Evolutionary conservation across 23 tunicate species (phyloP).

Genomic region (Trididemnum clinides): DNA sequence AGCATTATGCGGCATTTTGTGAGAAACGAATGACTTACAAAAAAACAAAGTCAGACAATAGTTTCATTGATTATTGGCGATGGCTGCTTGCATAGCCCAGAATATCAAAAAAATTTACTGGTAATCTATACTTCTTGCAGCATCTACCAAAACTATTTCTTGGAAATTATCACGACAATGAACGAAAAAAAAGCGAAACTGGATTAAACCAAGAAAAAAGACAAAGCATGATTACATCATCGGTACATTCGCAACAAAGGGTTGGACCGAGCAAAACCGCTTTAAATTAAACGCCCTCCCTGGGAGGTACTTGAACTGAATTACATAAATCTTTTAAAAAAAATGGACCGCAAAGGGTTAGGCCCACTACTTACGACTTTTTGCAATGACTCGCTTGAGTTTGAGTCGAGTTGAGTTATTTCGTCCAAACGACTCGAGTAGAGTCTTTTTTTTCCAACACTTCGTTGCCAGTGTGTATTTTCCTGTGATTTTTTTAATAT

Average conservation of each 20-base stretch:
- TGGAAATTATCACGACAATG: not conserved
- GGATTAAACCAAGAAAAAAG: not conserved
- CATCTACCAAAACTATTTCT: not conserved
- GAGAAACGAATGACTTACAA: no score
- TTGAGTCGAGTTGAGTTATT: no score
- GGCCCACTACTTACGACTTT: no score
- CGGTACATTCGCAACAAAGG: not conserved
- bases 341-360: not conserved
- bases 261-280: not conserved
- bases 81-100: no score
- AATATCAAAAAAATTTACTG: not conserved
- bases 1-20: no score
- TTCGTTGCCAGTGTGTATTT: no score
- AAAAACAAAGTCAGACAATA: no score
- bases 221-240: not conserved
- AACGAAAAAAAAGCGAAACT: not conserved
- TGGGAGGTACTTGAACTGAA: not conserved
- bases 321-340: not conserved
- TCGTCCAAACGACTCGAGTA: no score
- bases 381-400: no score
- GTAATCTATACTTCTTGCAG: not conserved
- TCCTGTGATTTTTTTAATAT: no score
- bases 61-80: no score
- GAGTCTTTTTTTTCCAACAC: no score
- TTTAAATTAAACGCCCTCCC: not conserved